These are phyloP conservation scores for Enteromius paludinosus DNA, from an alignment of 2,797 vertebrate species.

Conservation along the genomic window DNA sequence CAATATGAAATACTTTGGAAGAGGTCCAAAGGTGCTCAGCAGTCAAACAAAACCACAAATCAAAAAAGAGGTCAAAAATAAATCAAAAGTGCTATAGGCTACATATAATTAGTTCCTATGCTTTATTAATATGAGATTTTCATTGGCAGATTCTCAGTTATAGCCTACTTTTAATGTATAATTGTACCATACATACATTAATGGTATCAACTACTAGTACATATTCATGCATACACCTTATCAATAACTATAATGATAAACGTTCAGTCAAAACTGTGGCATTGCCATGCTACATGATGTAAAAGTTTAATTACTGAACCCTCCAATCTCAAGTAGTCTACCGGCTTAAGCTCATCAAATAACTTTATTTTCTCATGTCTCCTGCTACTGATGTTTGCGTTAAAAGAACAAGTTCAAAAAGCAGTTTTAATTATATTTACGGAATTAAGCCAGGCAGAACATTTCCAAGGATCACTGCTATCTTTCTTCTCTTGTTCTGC, in stretches of 20 bases:
- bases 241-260: neutral
- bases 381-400: neutral
- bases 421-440: neutral
- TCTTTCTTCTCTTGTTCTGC: neutral
- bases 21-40: neutral
- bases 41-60: neutral
- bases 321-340: neutral
- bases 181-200: neutral
- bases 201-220: no score
- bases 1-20: neutral
- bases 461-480: neutral
- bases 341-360: neutral
- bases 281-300: neutral
- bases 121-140: neutral
- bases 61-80: neutral
- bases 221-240: neutral
- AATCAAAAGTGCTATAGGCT: neutral
- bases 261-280: neutral
- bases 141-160: neutral
- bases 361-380: neutral
- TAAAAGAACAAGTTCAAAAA: neutral
- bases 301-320: neutral
- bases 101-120: neutral
- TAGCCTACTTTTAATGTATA: neutral
- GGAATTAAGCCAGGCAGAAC: neutral